Evolutionary conservation across 2,113 vertebrate genomes (phyloP).

Genomic region (Otus sunia): DNA sequence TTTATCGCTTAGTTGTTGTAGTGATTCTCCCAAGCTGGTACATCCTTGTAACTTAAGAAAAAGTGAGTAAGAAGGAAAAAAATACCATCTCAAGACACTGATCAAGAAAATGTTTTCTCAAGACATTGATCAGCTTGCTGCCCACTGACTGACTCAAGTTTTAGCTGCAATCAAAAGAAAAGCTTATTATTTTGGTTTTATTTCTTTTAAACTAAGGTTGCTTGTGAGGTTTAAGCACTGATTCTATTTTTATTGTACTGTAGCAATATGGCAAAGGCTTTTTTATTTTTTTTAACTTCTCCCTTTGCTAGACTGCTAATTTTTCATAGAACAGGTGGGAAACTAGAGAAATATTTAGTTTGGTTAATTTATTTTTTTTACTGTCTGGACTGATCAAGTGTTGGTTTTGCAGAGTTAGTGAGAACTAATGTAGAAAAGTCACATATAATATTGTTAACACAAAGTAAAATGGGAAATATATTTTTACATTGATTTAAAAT

Average conservation of each 20-base stretch:
- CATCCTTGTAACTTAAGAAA: background rate
- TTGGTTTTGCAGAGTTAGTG: background rate
- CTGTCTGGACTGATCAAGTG: background rate
- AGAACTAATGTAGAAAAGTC: background rate
- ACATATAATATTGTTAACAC: background rate
- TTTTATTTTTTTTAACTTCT: rapidly evolving
- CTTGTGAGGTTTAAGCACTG: background rate
- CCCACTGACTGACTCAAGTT: background rate
- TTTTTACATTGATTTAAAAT: background rate
- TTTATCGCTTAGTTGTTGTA: background rate
- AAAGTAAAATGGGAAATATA: background rate
- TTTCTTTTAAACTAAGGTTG: background rate
- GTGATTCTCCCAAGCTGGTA: background rate
- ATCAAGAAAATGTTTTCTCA: too few species aligned
- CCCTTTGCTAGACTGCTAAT: background rate
- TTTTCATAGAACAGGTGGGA: background rate
- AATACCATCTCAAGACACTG: background rate
- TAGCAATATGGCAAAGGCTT: background rate
- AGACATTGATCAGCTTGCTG: background rate
- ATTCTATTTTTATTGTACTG: background rate
- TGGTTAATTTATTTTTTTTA: background rate
- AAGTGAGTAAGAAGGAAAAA: background rate
- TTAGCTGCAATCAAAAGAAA: background rate
- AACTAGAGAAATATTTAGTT: background rate
- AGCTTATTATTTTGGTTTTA: background rate